Base-by-base conservation (phyloP, 2,888 invertebrate species). In the Parelbella ahira region DNA sequence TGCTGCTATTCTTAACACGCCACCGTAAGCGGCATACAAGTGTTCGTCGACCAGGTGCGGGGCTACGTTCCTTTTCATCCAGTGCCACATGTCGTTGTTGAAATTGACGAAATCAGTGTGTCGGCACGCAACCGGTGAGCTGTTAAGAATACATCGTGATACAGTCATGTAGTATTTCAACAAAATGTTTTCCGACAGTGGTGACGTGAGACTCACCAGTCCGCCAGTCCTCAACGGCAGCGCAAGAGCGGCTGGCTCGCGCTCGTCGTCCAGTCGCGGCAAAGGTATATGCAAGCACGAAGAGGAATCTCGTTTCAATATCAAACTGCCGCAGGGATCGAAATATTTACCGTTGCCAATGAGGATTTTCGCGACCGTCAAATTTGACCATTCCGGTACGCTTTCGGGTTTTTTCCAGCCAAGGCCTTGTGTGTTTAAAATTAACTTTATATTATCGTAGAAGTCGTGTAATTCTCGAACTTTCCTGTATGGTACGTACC, bases 31-130 rank as follows among this genome's bases (percentile, higher is more conserved):
- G 5, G 77, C 55, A 37, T 80, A 87, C 21, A 84, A 55, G 30
- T 73, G 70, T 39, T 84, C 86, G 25, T 86, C 83, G 1, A 59
- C 50, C 2, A 87, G 63, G 49, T 77, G 83, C 3, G 82, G 75
- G 2, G 84, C 81, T 0, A 87, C 73, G 4, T 80, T 74, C 7
- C 69, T 68, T 49, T 83, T 82, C 80, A 87, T 75, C 84, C 84
- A 87, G 44, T 78, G 75, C 84, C 86, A 86, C 23, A 87, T 49
- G 11, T 79, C 81, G 37, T 75, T 80, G 47, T 86, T 82, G 33
- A 84, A 84, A 50, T 68, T 78, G 1, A 79, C 66, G 32, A 83
- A 83, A 52, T 86, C 86, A 0, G 63, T 44, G 49, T 83, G 82
- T 1, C 84, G 70, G 49, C 87, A 87, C 3, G 49, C 57, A 21